These are phyloP conservation scores for Crambe crambe DNA, from an alignment of 37 sponge, comb jelly and placozoan species.

Conservation along the genomic window DNA sequence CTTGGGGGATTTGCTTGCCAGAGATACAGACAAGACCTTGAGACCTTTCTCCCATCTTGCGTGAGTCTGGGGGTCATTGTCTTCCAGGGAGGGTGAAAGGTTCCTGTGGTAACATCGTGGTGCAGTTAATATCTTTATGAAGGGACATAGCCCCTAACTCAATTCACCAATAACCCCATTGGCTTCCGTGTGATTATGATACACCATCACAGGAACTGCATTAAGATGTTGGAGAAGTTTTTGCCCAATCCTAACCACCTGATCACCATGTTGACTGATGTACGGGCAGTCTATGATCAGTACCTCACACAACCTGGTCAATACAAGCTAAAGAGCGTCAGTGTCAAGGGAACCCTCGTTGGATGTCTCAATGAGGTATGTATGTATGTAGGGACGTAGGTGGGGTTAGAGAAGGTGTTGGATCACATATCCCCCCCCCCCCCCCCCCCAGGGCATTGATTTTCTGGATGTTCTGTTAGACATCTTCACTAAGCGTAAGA, in stretches of 20 bases:
- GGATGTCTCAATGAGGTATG: conserved; percentile 28
- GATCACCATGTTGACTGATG: neutral
- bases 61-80: neutral
- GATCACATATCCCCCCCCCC: neutral
- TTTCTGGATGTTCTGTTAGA: conserved; percentile 32
- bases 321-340: neutral
- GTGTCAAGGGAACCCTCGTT: conserved; percentile 14
- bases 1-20: conserved; percentile 22
- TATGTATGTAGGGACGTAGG: conserved; percentile 15
- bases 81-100: neutral
- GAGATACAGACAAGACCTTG: neutral
- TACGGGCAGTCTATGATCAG: conserved; percentile 7
- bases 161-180: no score
- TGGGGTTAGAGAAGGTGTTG: neutral
- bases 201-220: conserved; percentile 17
- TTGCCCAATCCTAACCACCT: neutral
- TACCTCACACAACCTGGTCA: neutral
- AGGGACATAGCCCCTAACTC: no score
- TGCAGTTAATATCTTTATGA: no score
- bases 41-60: neutral
- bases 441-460: conserved; percentile 30
- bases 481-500: conserved; percentile 7
- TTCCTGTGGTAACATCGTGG: no score
- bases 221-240: neutral
- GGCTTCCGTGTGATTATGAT: no score